Evolutionary conservation across 2,113 vertebrate genomes (phyloP), one percentile per base, ranked within the genome.

Genomic region (Prochilodus magdalenae): DNA sequence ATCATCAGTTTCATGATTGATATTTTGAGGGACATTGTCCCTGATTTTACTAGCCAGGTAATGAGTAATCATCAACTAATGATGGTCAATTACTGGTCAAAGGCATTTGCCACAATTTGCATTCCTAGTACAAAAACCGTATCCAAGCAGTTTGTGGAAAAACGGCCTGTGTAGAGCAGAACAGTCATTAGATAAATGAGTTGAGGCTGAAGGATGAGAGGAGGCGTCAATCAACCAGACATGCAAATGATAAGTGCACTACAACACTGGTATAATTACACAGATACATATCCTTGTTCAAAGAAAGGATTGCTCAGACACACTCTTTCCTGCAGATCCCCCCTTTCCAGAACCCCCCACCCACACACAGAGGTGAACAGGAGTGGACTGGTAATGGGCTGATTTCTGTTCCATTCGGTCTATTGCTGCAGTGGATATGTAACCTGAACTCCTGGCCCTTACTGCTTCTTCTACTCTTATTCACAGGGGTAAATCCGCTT

Each of bases 91-190:
- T 8, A 44, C 11, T 44, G 40, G 40, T 8, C 4, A 1, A 8
- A 8, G 40, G 40, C 5, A 44, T 44, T 44, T 44, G 40, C 40
- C 8, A 44, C 40, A 44, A 44, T 44, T 44, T 44, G 8, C 40
- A 44, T 44, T 10, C 40, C 40, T 44, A 44, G 8, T 44, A 10
- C 11, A 73, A 71, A 86, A 82, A 69, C 65, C 79, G 85, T 81
- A 88, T 89, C 84, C 22, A 86, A 84, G 84, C 65, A 80, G 82
- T 81, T 67, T 74, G 85, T 81, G 84, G 79, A 86, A 79, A n/a
- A 87, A 77, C 57, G 57, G 73, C 65, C 63, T 49, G 29, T 11
- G 20, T 27, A 20, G 57, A 81, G 79, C 55, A 51, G 16, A 44
- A 20, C 75, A 86, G 77, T 89, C 47, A 65, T 87, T 84, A 86